phyloP scores from a whole-genome alignment of 64 coral and sea anemone species.

The Trachythela sp. region DNA sequence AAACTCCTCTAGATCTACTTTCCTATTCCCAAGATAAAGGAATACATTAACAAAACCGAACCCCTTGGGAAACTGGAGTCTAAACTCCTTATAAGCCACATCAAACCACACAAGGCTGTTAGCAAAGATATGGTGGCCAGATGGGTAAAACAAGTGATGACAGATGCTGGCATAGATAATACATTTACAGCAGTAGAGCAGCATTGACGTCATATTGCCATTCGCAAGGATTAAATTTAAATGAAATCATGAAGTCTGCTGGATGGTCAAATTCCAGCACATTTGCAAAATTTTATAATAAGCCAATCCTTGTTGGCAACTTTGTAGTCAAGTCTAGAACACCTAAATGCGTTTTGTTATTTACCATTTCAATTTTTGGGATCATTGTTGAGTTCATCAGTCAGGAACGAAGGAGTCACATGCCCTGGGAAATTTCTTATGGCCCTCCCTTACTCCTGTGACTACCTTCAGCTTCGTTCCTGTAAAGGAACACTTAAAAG shows the following conservation, averaged over 20 bases:
- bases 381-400: background rate
- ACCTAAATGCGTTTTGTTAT: background rate
- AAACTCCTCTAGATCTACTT: too few species aligned
- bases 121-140: background rate
- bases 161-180: background rate
- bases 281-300: background rate
- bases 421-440: background rate
- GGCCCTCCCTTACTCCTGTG: background rate
- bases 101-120: background rate
- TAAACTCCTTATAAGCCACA: too few species aligned
- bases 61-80: too few species aligned
- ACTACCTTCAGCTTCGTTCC: too few species aligned
- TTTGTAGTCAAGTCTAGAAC: background rate
- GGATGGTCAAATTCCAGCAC: background rate
- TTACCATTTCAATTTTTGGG: background rate
- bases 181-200: conserved; percentile 7
- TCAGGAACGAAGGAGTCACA: too few species aligned
- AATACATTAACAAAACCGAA: too few species aligned
- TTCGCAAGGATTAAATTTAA: background rate
- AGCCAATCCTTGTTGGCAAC: background rate
- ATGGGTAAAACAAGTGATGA: background rate
- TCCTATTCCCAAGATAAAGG: too few species aligned
- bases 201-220: background rate
- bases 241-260: too few species aligned
- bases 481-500: too few species aligned